phyloP scores from a whole-genome alignment of 1,140 invertebrate species.

The Lepidurus couesii region DNA sequence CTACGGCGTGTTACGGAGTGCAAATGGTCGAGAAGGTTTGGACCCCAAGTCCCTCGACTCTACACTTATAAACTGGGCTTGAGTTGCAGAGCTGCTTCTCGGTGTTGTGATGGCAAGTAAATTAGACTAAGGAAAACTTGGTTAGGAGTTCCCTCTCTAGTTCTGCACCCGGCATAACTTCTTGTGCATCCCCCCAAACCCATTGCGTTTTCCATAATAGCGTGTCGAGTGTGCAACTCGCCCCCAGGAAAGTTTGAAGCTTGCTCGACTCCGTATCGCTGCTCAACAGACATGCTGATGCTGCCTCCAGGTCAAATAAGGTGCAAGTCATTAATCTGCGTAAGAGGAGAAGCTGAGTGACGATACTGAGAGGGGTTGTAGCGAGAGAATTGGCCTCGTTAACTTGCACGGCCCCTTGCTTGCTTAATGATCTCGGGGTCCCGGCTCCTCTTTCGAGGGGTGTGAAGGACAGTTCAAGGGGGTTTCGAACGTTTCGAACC shows the following conservation, averaged over 20 bases:
- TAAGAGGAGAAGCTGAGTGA: constrained; percentile 21
- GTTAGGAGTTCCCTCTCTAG: background rate
- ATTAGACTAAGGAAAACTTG: background rate
- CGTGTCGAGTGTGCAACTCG: background rate
- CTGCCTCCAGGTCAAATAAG: background rate
- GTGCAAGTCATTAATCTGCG: constrained; percentile 21
- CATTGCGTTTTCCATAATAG: constrained; percentile 4
- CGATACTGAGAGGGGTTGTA: constrained; percentile 9
- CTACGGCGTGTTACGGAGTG: background rate
- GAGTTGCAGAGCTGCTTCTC: too few relatives aligned
- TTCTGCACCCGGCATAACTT: background rate
- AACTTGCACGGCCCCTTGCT: constrained; percentile 20
- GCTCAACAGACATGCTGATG: constrained; percentile 18
- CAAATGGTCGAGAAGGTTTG: background rate
- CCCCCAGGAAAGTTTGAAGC: background rate
- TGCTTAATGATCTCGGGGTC: constrained; percentile 14
- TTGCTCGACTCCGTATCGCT: constrained; percentile 1
- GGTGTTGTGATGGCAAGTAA: background rate
- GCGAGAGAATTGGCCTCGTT: constrained; percentile 17
- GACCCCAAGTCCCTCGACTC: background rate
- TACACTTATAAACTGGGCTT: too few relatives aligned
- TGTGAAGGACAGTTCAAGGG: background rate
- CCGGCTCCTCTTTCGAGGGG: background rate
- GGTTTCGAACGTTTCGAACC: background rate
- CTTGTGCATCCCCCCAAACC: constrained; percentile 1